Evolutionary conservation across 2,797 vertebrate genomes (phyloP).

Genomic region (Thunnus albacares): DNA sequence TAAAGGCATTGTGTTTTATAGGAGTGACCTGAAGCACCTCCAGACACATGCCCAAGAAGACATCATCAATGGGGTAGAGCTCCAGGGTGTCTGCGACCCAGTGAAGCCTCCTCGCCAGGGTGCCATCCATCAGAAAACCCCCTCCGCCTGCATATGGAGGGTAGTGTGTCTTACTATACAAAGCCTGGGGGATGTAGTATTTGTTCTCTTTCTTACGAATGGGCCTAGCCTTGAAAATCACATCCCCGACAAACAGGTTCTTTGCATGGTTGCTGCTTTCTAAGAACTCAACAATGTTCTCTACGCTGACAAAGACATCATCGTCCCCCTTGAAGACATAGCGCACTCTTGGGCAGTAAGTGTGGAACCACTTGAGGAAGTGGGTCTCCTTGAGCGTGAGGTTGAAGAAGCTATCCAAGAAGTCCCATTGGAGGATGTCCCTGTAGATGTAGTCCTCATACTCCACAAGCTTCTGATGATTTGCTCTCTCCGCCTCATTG

Average conservation of each 20-base stretch:
- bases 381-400: constrained; percentile 97
- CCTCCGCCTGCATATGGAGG: constrained; percentile 96
- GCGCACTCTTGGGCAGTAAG: constrained; percentile 88
- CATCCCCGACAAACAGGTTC: constrained; percentile 92
- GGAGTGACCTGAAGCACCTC: constrained; percentile 91
- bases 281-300: constrained; percentile 93
- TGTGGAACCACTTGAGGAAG: constrained; percentile 97
- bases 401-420: constrained; percentile 97
- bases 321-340: constrained; percentile 97
- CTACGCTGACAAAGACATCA: constrained; percentile 93
- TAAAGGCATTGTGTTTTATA: constrained; percentile 92
- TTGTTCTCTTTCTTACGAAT: constrained; percentile 95
- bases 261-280: constrained; percentile 76
- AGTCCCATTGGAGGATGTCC: constrained; percentile 98
- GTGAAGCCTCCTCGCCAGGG: constrained; percentile 88
- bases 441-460: constrained; percentile 93
- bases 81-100: constrained; percentile 88
- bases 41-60: constrained; percentile 98
- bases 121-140: constrained; percentile 93
- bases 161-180: constrained; percentile 91
- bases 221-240: constrained; percentile 91
- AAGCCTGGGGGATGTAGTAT: constrained; percentile 91
- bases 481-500: constrained; percentile 88
- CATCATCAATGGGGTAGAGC: constrained; percentile 95
- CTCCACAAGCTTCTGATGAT: constrained; percentile 96